Evolutionary conservation across 2,797 vertebrate species (phyloP), one percentile per base, ranked within the genome.

Genomic region (Nyctibius grandis): DNA sequence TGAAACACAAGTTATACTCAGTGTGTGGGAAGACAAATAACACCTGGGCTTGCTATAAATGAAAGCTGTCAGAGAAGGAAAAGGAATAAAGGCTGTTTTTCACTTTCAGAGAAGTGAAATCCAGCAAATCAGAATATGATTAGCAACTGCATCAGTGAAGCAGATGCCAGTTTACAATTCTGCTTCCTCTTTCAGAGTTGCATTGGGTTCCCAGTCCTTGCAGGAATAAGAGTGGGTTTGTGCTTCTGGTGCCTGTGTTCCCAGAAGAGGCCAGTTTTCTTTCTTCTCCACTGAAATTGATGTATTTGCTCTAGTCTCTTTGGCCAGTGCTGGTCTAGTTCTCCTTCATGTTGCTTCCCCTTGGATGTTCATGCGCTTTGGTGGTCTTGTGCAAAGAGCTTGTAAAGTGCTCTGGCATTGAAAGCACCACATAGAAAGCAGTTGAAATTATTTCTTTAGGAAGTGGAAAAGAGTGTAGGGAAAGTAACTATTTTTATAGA

Each of bases 101-200:
- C 56, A 56, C 36, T 80, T 96, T 85, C 64, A 79, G 54, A 88
- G 15, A 51, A 76, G 23, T 79, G 80, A 90, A 94, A 92, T 95
- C 63, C 40, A 69, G 67, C 36, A 89, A 93, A 87, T 89, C 42
- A 87, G 63, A 90, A 61, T 31, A 44, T 72, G 47, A 40, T 68
- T 90, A 79, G 48, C 61, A 81, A 59, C 47, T 86, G 51, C 63
- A 86, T 47, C 69, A 54, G 53, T 75, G 72, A 68, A 91, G 60
- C 64, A 50, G 31, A 12, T 48, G 45, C 26, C n/a, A 72, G 7
- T 1, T 75, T 79, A 77, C 48, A 72, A 14, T 68, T 34, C 53
- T 65, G 59, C 56, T 85, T 81, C 60, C 70, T 85, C 15, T 91
- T 74, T 19, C 38, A 54, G 34, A 85, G 15, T 34, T 88, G 31